These are phyloP conservation scores for Coelinius sp. DNA, from an alignment of 2,888 invertebrate genomes.

Conservation along the genomic window DNA sequence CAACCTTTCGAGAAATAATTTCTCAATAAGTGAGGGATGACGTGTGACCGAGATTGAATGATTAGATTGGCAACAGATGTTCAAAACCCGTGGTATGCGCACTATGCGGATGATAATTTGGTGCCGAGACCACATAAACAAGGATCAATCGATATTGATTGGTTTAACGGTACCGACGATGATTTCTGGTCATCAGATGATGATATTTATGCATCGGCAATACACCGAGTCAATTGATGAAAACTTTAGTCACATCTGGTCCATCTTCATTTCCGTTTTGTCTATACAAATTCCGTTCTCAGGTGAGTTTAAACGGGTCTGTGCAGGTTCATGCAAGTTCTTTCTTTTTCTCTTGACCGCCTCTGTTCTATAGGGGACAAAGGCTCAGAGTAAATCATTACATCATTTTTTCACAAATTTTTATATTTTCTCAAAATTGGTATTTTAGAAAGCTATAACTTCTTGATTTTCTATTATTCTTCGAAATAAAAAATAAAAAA, in stretches of 20 bases:
- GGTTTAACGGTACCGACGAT: slow-evolving; percentile 63
- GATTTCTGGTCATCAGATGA: slow-evolving; percentile 26
- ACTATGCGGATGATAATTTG: slow-evolving; percentile 59
- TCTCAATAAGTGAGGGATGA: slow-evolving; percentile 1
- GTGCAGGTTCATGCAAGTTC: not conserved
- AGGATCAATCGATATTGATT: slow-evolving; percentile 64
- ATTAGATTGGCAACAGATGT: slow-evolving; percentile 64
- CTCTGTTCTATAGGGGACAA: too few relatives aligned
- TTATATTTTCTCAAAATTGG: too few relatives aligned
- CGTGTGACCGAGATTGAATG: slow-evolving; percentile 52
- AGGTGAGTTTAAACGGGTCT: not conserved
- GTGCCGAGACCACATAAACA: slow-evolving; percentile 50
- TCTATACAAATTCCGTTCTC: not conserved
- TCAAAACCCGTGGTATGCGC: slow-evolving; percentile 55
- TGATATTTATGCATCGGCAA: not conserved
- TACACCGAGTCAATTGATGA: not conserved
- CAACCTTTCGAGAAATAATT: not conserved
- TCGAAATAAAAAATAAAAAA: too few relatives aligned
- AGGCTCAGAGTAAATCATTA: too few relatives aligned
- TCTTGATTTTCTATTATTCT: too few relatives aligned
- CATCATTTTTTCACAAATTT: too few relatives aligned
- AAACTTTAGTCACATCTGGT: not conserved
- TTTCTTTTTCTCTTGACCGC: too few relatives aligned
- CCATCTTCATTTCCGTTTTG: not conserved
- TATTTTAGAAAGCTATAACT: too few relatives aligned